These are phyloP conservation scores for Euzophera pinguis DNA, from an alignment of 2,888 invertebrate genomes.

Conservation along the genomic window DNA sequence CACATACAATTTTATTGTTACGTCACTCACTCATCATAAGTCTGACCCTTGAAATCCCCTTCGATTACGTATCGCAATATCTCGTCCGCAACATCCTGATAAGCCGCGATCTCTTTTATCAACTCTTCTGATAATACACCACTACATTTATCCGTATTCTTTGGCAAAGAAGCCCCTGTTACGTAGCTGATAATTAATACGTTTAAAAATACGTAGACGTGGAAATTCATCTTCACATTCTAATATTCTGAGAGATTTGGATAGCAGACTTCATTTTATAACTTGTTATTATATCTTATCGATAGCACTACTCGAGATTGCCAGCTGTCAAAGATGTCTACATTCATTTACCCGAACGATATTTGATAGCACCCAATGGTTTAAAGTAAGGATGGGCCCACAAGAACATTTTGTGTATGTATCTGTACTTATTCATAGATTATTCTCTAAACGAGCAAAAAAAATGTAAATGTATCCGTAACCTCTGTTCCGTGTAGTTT, in stretches of 20 bases:
- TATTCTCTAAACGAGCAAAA: too few relatives aligned
- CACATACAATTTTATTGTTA: too few relatives aligned
- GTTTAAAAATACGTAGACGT: conserved; percentile 32
- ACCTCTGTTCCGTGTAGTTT: too few relatives aligned
- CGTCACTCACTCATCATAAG: conserved; percentile 73
- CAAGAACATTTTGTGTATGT: too few relatives aligned
- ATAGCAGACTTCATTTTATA: conserved; percentile 25
- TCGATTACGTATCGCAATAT: conserved; percentile 74
- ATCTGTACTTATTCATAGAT: too few relatives aligned
- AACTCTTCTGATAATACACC: conserved; percentile 62
- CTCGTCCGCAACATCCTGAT: conserved; percentile 65
- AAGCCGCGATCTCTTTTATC: conserved; percentile 80
- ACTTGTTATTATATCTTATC: conserved; percentile 34
- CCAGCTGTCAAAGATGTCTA: conserved; percentile 34
- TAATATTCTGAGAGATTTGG: conserved; percentile 33
- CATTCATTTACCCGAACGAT: conserved; percentile 28
- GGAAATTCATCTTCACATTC: conserved; percentile 43
- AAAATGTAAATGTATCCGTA: too few relatives aligned
- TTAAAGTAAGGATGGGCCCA: too few relatives aligned
- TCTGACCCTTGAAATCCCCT: conserved; percentile 77
- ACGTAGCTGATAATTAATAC: conserved; percentile 36
- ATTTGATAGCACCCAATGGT: conserved; percentile 28
- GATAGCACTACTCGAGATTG: conserved; percentile 19
- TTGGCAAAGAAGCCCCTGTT: conserved; percentile 43
- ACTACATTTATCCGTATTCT: conserved; percentile 47